A percentile compares a stretch with the other conserved stretches of the same genome.
These are phyloP conservation scores for Scrobipalpa costella DNA, from an alignment of 2,888 invertebrate genomes.

Conservation along the genomic window DNA sequence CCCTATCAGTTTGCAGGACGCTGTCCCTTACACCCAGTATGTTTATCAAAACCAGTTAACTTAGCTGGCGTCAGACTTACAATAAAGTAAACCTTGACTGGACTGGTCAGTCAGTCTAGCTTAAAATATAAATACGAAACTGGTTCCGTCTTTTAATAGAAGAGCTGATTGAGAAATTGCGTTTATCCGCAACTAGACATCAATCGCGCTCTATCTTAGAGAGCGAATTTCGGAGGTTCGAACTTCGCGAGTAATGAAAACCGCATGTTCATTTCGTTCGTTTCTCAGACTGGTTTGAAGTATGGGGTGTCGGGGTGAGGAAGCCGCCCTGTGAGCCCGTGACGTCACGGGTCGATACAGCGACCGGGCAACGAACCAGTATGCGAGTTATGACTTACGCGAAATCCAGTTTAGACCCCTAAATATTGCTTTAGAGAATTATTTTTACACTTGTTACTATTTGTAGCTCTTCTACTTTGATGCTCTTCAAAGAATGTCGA, in stretches of 20 bases:
- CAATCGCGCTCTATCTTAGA: not conserved
- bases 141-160: constrained; percentile 20
- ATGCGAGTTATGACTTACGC: constrained; percentile 44
- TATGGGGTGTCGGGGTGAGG: constrained; percentile 25
- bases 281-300: not conserved
- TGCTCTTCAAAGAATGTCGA: not conserved
- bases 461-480: no score
- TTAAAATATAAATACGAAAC: constrained; percentile 24
- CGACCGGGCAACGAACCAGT: constrained; percentile 56
- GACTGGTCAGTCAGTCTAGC: constrained; percentile 12
- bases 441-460: not conserved
- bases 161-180: not conserved
- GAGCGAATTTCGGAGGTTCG: not conserved
- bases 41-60: not conserved
- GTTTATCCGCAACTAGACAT: not conserved
- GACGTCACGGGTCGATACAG: constrained; percentile 62
- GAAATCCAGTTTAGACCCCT: constrained; percentile 19
- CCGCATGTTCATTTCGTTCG: constrained; percentile 13
- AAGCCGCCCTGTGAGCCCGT: constrained; percentile 32
- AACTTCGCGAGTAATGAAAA: constrained; percentile 11
- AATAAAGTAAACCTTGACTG: constrained; percentile 22
- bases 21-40: no score
- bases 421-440: not conserved
- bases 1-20: no score
- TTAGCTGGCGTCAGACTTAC: constrained; percentile 8